Percentiles rank a stretch among this genome's conserved stretches.
Evolutionary conservation across 1,140 invertebrate genomes (phyloP).

Genomic region (Drosophila pectinifera): DNA sequence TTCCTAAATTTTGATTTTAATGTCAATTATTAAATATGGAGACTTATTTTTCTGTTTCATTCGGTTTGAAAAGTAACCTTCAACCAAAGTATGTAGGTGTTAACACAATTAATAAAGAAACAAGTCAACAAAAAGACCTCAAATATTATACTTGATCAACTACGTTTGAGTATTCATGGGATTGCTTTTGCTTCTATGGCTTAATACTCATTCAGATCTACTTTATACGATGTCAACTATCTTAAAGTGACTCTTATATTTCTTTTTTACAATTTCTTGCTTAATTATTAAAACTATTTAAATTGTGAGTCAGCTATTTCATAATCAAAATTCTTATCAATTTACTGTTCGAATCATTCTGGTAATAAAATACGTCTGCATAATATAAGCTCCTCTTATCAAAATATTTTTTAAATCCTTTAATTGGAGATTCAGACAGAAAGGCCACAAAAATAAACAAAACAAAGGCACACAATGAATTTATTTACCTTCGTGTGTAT

Average conservation of each 20-base stretch:
- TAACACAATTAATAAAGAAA: slow-evolving; percentile 12
- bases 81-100: slow-evolving; percentile 2
- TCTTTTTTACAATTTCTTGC: neutral
- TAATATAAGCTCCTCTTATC: slow-evolving; percentile 12
- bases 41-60: neutral
- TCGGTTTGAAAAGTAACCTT: neutral
- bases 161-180: neutral
- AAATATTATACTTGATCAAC: neutral
- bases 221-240: neutral
- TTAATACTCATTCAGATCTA: neutral
- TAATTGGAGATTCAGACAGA: neutral
- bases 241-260: neutral
- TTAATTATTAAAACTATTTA: neutral
- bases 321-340: neutral
- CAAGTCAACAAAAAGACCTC: slow-evolving; percentile 2
- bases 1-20: neutral
- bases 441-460: slow-evolving; percentile 28
- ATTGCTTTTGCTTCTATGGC: neutral
- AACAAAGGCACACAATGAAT: slow-evolving; percentile 31
- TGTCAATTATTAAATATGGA: slow-evolving; percentile 1
- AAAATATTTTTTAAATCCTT: slow-evolving; percentile 10
- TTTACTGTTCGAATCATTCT: neutral
- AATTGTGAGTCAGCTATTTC: slow-evolving; percentile 1
- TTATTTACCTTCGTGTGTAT: slow-evolving; percentile 48
- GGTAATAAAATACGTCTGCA: neutral